Base-by-base conservation (phyloP, 64 coral and sea anemone species). In the Trachythela sp. region DNA sequence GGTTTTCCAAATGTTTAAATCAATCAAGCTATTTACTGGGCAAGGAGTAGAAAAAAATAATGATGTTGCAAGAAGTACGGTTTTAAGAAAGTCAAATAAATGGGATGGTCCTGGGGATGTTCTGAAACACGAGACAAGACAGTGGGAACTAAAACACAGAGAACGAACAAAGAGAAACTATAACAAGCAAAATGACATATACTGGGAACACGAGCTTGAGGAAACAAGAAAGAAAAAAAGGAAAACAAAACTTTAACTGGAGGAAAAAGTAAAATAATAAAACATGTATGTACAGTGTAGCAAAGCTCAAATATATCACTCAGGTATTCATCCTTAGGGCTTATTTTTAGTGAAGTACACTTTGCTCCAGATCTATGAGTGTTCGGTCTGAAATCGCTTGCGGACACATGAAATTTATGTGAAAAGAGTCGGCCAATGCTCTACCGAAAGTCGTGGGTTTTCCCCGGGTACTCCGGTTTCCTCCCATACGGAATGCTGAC, bases 31-130 rank as follows among this genome's bases (percentile, higher is more conserved):
- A 49, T 90, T 84, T 31, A 90, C 43, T 54, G 88, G 88, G 2
- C 70, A 89, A 52, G 88, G 88, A 8, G 58, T 86, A 31, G 42
- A n/a, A n/a, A n/a, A n/a, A 45, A 87, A 80, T 41, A 91, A 91
- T 50, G 84, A 91, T 43, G 39, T 86, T 1, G 90, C 90, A 18
- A 54, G 84, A 52, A 77, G 36, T 33, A 52, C 37, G 40, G 84
- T 91, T 18, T 49, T 87, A 18, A n/a, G 85, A 7, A 87, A 92
- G 49, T 92, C 50, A 26, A 87, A 75, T 43, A 92, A 77, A 40
- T 54, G 40, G 39, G 54, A 92, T 87, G n/a, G 35, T 49, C 18
- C 84, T 15, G 84, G 29, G 43, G 84, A 91, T 86, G 31, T 91
- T 33, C 42, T 91, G 14, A 48, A 39, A 20, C 56, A 60, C 17